Percentiles rank a stretch among this genome's conserved stretches.
Conservation (phyloP, 2,888 invertebrate genomes). For the Danaus chrysippus region DNA sequence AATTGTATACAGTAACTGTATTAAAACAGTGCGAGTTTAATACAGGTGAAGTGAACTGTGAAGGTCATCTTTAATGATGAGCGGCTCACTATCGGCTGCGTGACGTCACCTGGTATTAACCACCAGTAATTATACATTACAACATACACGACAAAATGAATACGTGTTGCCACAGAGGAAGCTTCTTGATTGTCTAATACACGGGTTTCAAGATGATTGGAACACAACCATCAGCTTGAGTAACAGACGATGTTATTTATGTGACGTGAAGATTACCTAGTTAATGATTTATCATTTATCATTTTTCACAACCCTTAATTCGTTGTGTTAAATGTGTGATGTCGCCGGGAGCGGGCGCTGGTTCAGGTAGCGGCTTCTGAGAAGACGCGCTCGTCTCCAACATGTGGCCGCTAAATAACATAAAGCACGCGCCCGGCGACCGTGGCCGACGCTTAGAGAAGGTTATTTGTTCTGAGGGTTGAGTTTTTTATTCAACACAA, state of each 20-base stretch:
- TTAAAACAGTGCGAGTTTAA: too few relatives aligned
- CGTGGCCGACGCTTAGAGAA: not conserved
- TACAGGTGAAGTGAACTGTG: too few relatives aligned
- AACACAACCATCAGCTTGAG: too few relatives aligned
- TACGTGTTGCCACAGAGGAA: not conserved
- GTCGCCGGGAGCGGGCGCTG: not conserved
- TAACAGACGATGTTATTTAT: too few relatives aligned
- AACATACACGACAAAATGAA: not conserved
- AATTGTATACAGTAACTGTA: too few relatives aligned
- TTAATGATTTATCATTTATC: too few relatives aligned
- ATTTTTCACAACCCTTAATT: too few relatives aligned
- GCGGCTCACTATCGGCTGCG: not conserved
- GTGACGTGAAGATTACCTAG: too few relatives aligned
- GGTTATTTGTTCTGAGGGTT: slow-evolving; percentile 1
- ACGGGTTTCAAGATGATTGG: not conserved
- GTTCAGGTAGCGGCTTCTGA: slow-evolving; percentile 23
- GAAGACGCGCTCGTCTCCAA: slow-evolving; percentile 21
- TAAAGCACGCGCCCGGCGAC: not conserved
- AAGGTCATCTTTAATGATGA: not conserved
- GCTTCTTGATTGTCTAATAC: not conserved
- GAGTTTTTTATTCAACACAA: not conserved
- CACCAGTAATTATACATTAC: not conserved
- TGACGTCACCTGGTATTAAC: slow-evolving; percentile 3
- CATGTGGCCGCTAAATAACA: slow-evolving; percentile 5
- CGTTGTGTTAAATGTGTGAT: too few relatives aligned